These are phyloP conservation scores for Bombus impatiens DNA, from an alignment of 1,140 invertebrate genomes.

Conservation along the genomic window DNA sequence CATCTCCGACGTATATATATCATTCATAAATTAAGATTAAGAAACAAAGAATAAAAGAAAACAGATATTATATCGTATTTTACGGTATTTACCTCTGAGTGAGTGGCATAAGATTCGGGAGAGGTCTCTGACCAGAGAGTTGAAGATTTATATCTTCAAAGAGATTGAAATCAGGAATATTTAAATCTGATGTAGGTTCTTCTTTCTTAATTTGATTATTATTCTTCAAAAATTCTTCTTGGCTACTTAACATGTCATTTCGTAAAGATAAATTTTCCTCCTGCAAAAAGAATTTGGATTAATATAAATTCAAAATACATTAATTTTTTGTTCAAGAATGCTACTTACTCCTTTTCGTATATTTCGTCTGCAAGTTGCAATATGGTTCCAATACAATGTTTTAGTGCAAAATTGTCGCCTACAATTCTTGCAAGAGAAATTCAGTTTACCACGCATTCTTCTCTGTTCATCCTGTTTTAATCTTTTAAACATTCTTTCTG, in stretches of 20 bases:
- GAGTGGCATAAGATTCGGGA: conserved; percentile 79
- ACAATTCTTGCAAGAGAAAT: conserved; percentile 79
- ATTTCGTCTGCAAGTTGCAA: conserved; percentile 43
- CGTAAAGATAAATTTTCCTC: conserved; percentile 4
- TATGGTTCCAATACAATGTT: conserved; percentile 77
- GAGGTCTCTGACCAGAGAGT: conserved; percentile 76
- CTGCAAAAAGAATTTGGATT: background rate
- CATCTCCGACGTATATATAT: too few relatives aligned
- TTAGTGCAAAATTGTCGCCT: conserved; percentile 79
- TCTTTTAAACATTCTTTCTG: conserved; percentile 75
- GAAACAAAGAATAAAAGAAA: background rate
- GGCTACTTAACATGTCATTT: conserved; percentile 1
- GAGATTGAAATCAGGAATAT: conserved; percentile 81
- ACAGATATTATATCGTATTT: background rate
- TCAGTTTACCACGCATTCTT: conserved; percentile 65
- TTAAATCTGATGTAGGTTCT: conserved; percentile 74
- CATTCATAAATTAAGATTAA: too few relatives aligned
- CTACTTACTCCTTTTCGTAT: conserved; percentile 21
- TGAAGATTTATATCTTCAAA: conserved; percentile 81
- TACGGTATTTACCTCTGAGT: conserved; percentile 51
- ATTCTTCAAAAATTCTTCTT: conserved; percentile 68
- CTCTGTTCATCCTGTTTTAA: conserved; percentile 65
- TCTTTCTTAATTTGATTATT: conserved; percentile 80
- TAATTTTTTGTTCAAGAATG: background rate
- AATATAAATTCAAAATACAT: too few relatives aligned